phyloP scores from a whole-genome alignment of 1,140 invertebrate species.

The Leptinotarsa texana region DNA sequence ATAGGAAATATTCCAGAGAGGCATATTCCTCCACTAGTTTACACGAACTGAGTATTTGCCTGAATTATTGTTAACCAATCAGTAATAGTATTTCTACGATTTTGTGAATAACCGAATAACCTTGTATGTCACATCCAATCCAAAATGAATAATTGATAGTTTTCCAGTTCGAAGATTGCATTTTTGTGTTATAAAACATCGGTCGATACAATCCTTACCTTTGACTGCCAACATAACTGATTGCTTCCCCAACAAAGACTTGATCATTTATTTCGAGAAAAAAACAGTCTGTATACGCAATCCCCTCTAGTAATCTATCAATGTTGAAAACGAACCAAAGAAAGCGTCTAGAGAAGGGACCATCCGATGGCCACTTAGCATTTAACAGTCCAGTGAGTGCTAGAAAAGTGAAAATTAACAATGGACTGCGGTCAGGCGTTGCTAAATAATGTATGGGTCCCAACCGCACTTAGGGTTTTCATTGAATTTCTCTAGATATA shows the following conservation, averaged over 20 bases:
- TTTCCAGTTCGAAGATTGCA: constrained; percentile 9
- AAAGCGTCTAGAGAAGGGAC: constrained; percentile 7
- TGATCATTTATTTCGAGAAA: constrained; percentile 14
- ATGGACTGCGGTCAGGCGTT: neutral
- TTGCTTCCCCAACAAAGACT: neutral
- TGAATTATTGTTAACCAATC: too few species aligned
- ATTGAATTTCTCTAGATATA: neutral
- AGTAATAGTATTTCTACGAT: neutral
- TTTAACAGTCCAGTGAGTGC: constrained; percentile 4
- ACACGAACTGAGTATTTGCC: too few species aligned
- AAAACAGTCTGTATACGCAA: constrained; percentile 17
- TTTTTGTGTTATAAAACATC: constrained; percentile 6
- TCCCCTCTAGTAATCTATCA: constrained; percentile 11
- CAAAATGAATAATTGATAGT: neutral
- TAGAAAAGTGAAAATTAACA: constrained; percentile 17
- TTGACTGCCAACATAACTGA: constrained; percentile 19
- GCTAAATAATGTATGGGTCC: constrained; percentile 8
- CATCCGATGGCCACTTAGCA: constrained; percentile 18
- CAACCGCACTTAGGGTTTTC: constrained; percentile 9
- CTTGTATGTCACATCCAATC: neutral
- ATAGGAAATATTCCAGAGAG: too few species aligned
- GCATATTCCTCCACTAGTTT: too few species aligned
- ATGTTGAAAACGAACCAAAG: constrained; percentile 14
- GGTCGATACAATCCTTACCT: constrained; percentile 16
- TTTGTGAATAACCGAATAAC: neutral